Base-by-base conservation (phyloP, 1,140 invertebrate genomes). In the Drosophila pruinosa region DNA sequence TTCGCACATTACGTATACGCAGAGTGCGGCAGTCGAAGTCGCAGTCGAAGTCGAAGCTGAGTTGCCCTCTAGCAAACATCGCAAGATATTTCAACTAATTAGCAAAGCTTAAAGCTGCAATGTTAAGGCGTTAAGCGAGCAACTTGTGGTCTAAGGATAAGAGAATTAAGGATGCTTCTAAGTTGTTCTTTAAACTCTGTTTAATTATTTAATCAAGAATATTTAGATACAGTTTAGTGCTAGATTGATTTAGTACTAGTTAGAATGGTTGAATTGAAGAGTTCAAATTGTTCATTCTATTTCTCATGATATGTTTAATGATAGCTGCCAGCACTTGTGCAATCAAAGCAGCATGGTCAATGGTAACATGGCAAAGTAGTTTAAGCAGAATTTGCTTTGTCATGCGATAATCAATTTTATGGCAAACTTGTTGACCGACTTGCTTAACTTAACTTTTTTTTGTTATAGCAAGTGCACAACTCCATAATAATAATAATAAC, bases 31-130 rank as follows among this genome's bases (percentile, higher is more conserved):
- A 31, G 28, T 31, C 28, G 31, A 12, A n/a, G 0, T 7, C 26
- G 26, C 5, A 28, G 0, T 28, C 26, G 26, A 28, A 28, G 38
- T 12, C 48, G 50, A 43, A 47, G 8, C 21, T 34, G 15, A 48
- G 47, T 64, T 71, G 26, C 68, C 24, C 68, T 70, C 3, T 22
- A 17, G n/a, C 10, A 26, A 47, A 26, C 17, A 22, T 10, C 6
- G 2, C 21, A 56, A n/a, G 47, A 34, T 4, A 22, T 47, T n/a
- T n/a, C 4, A 45, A 45, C 19, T 45, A 45, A 45, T 22, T 45
- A 19, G 41, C 43, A 24, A 14, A 47, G 26, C 10, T 14, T 47
- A 22, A 5, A 24, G 21, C 7, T 34, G 3, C n/a, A 34, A 34
- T 34, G n/a, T 12, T 34, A 34, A 12, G 12, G 31, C 31, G 6